A percentile compares a stretch with the other conserved stretches of the same genome.
These are phyloP conservation scores for Ormyrus pomaceus DNA, from an alignment of 2,888 invertebrate genomes.

Conservation along the genomic window DNA sequence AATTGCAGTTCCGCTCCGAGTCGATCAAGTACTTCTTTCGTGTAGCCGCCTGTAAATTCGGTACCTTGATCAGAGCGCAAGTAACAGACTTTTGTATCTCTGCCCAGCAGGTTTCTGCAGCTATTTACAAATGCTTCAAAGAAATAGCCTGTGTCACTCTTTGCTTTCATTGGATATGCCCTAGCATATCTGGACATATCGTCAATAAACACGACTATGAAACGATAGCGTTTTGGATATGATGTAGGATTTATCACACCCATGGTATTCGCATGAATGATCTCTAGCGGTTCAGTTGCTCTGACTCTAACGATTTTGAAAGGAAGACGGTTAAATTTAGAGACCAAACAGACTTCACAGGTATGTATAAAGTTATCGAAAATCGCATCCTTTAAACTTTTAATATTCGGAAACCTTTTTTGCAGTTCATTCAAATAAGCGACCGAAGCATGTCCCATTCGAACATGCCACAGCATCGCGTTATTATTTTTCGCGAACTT, in stretches of 20 bases:
- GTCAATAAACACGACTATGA: no score
- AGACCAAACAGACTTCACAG: slow-evolving; percentile 7
- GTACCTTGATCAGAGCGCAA: background rate
- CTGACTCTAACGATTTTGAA: background rate
- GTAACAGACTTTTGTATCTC: no score
- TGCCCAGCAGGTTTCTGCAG: no score
- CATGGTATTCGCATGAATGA: slow-evolving; percentile 13
- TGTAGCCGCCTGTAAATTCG: background rate
- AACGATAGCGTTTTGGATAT: background rate
- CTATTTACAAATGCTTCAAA: background rate
- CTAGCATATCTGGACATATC: background rate
- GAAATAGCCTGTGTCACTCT: no score
- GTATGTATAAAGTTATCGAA: background rate
- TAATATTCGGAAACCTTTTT: background rate
- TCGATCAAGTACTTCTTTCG: background rate
- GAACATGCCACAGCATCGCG: slow-evolving; percentile 7
- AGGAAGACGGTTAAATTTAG: slow-evolving; percentile 13
- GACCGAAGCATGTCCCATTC: slow-evolving; percentile 1
- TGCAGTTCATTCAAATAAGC: slow-evolving; percentile 10
- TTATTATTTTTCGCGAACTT: slow-evolving; percentile 5
- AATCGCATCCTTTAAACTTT: background rate
- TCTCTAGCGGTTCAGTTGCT: slow-evolving; percentile 11
- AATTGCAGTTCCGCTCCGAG: slow-evolving; percentile 13
- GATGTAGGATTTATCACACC: background rate
- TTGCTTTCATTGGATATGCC: no score